A percentile compares a stretch with the other conserved stretches of the same genome.
Evolutionary conservation across 1,140 invertebrate species (phyloP).

Genomic region (Oncopeltus fasciatus): DNA sequence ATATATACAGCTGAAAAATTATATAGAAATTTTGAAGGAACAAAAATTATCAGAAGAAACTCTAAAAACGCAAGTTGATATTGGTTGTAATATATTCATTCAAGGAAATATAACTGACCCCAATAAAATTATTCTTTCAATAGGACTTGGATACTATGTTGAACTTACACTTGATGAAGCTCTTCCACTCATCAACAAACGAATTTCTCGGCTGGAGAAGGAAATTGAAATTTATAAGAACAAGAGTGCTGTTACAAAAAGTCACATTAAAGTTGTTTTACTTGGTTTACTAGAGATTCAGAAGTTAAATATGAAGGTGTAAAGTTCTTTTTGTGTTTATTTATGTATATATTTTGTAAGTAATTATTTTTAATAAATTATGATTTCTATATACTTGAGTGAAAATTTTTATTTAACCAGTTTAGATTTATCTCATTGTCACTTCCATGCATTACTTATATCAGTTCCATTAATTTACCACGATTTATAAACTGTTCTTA

Average conservation of each 20-base stretch:
- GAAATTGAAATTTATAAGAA: slow-evolving; percentile 44
- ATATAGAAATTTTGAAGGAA: slow-evolving; percentile 39
- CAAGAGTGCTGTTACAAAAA: slow-evolving; percentile 52
- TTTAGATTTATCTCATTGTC: too few species aligned
- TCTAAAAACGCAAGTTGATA: slow-evolving; percentile 63
- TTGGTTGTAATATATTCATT: slow-evolving; percentile 61
- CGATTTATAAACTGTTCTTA: too few species aligned
- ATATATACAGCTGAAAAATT: slow-evolving; percentile 51
- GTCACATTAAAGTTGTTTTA: slow-evolving; percentile 64
- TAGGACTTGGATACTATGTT: slow-evolving; percentile 59
- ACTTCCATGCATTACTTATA: too few species aligned
- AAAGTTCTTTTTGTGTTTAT: too few species aligned
- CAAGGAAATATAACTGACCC: slow-evolving; percentile 53
- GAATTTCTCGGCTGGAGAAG: slow-evolving; percentile 46
- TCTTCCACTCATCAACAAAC: slow-evolving; percentile 49
- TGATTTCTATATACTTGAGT: too few species aligned
- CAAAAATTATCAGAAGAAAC: slow-evolving; percentile 36
- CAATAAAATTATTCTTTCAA: slow-evolving; percentile 50
- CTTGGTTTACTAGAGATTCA: slow-evolving; percentile 44
- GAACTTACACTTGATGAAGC: slow-evolving; percentile 60
- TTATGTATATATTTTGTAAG: too few species aligned
- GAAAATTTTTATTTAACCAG: too few species aligned
- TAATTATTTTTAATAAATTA: too few species aligned
- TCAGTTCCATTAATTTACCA: too few species aligned
- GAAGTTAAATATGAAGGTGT: slow-evolving; percentile 10